A percentile compares a stretch with the other conserved stretches of the same genome.
Conservation (phyloP, 2,113 vertebrate species). For the Turdus rufiventris region DNA sequence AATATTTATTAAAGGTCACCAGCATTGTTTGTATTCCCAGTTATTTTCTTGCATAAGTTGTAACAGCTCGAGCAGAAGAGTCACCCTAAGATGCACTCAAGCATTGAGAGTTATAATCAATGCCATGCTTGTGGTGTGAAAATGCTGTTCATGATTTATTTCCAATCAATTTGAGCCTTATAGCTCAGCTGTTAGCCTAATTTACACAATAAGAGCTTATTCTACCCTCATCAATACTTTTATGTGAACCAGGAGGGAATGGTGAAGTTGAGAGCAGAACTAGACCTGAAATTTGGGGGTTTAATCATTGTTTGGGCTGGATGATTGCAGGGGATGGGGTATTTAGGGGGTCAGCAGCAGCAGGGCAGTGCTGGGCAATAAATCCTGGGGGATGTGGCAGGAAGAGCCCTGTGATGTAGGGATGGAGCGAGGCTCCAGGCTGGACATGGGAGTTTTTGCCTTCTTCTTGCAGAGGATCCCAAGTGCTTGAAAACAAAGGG, state of each 20-base stretch:
- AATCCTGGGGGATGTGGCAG: background rate
- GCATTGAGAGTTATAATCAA: background rate
- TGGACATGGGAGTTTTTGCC: accelerated
- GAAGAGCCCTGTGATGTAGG: background rate
- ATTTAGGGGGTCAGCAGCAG: background rate
- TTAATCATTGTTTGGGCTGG: background rate
- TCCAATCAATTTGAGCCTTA: background rate
- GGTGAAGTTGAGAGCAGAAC: background rate
- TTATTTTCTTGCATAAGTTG: conserved; percentile 25
- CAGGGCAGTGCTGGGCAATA: background rate
- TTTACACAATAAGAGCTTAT: background rate
- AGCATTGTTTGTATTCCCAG: conserved; percentile 8
- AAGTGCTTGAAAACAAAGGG: background rate
- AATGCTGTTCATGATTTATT: background rate
- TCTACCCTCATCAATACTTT: background rate
- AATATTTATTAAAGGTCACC: conserved; percentile 51
- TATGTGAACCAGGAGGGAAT: background rate
- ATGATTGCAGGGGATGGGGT: background rate
- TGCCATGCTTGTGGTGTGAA: background rate
- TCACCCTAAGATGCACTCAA: background rate
- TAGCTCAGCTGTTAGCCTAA: background rate
- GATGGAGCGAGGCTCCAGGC: background rate
- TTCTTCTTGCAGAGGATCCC: background rate
- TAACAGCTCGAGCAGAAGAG: background rate
- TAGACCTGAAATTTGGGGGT: background rate